Percentiles rank a stretch among this genome's conserved stretches.
phyloP scores from a whole-genome alignment of 1,140 invertebrate genomes.

The Leptopilina clavipes region DNA sequence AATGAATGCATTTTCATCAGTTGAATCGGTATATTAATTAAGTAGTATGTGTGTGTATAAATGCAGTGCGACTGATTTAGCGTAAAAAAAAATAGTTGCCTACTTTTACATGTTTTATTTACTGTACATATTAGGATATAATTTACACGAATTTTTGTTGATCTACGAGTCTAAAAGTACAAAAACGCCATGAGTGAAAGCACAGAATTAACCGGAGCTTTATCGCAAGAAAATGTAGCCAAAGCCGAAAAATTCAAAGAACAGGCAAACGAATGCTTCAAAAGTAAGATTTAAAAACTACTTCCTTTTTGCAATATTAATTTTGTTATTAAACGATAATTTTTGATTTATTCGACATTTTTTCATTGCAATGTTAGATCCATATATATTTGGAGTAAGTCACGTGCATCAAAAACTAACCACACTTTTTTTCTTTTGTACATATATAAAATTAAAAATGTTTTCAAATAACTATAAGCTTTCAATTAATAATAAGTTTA shows the following conservation, averaged over 20 bases:
- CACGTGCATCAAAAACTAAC: conserved; percentile 63
- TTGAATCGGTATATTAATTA: not conserved
- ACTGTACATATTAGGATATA: conserved; percentile 50
- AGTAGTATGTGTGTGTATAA: not conserved
- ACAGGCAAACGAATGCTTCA: conserved; percentile 89
- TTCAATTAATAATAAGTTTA: no score
- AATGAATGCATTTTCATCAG: not conserved
- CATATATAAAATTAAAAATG: not conserved
- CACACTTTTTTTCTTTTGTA: conserved; percentile 51
- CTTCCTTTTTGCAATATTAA: conserved; percentile 10
- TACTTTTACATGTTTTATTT: conserved; percentile 59
- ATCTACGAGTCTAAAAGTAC: conserved; percentile 40
- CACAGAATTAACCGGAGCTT: conserved; percentile 51
- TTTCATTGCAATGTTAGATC: not conserved
- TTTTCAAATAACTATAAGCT: not conserved
- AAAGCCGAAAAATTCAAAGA: conserved; percentile 86
- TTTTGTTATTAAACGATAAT: not conserved
- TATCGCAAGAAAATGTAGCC: conserved; percentile 69
- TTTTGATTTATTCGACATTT: not conserved
- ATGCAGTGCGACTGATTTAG: not conserved
- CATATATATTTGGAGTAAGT: conserved; percentile 40
- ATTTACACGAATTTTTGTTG: conserved; percentile 40
- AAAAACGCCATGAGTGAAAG: conserved; percentile 60
- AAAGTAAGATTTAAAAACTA: conserved; percentile 79
- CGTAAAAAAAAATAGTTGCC: conserved; percentile 38